Evolutionary conservation across 2,888 invertebrate species (phyloP).

Genomic region (Drosophila longiperda): DNA sequence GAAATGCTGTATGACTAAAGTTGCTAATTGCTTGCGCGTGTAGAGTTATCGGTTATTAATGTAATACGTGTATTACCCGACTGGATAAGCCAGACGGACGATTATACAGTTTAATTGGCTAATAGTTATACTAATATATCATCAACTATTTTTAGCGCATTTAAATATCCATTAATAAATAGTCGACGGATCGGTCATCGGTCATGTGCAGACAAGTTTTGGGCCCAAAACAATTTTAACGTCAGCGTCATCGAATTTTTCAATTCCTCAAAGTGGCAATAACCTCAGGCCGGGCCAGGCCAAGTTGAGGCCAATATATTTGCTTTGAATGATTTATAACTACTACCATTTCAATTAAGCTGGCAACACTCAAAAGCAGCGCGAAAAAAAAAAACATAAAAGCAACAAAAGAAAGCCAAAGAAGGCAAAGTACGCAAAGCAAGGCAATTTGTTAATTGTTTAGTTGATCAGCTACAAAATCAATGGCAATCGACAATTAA

Average conservation of each 20-base stretch:
- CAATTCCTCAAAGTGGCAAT: slow-evolving; percentile 80
- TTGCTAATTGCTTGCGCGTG: slow-evolving; percentile 50
- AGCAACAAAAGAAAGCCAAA: slow-evolving; percentile 52
- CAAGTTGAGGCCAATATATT: slow-evolving; percentile 66
- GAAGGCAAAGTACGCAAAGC: slow-evolving; percentile 62
- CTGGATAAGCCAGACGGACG: slow-evolving; percentile 27
- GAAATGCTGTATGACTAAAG: slow-evolving; percentile 33
- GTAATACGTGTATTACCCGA: slow-evolving; percentile 27
- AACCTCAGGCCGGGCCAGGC: slow-evolving; percentile 61
- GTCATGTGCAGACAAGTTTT: slow-evolving; percentile 67
- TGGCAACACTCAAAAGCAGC: slow-evolving; percentile 12
- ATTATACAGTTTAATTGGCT: slow-evolving; percentile 23
- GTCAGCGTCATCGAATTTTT: slow-evolving; percentile 33
- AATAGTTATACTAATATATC: slow-evolving; percentile 53
- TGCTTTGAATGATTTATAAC: slow-evolving; percentile 70
- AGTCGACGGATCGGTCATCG: slow-evolving; percentile 21
- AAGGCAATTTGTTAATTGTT: slow-evolving; percentile 77
- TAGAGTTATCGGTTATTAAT: slow-evolving; percentile 39
- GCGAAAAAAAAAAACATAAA: slow-evolving; percentile 13
- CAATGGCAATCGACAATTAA: slow-evolving; percentile 77
- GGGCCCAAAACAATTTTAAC: slow-evolving; percentile 46
- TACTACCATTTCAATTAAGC: slow-evolving; percentile 61
- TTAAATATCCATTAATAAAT: slow-evolving; percentile 70
- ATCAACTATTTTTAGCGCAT: slow-evolving; percentile 64
- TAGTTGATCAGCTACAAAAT: slow-evolving; percentile 70